Evolutionary conservation across 1,140 invertebrate genomes (phyloP).

Genomic region (Penaeus vannamei): DNA sequence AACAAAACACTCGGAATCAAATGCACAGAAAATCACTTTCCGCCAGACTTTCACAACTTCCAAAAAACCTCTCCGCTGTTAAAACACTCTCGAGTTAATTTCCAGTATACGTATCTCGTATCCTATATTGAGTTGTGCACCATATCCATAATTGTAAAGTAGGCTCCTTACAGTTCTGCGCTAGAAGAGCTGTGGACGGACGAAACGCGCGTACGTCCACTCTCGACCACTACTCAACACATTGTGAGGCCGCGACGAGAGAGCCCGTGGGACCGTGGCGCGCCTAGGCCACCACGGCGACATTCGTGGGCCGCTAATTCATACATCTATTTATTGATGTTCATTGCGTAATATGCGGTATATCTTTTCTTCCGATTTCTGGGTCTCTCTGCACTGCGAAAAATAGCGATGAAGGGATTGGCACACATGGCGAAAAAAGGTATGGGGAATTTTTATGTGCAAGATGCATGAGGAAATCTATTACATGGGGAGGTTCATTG

Average conservation of each 20-base stretch:
- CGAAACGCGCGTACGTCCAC: slow-evolving; percentile 32
- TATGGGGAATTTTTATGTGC: too few relatives aligned
- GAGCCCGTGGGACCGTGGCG: not conserved
- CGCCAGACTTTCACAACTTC: slow-evolving; percentile 57
- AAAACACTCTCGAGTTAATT: slow-evolving; percentile 40
- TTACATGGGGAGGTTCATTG: too few relatives aligned
- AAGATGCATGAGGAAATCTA: too few relatives aligned
- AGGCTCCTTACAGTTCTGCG: not conserved
- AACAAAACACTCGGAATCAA: slow-evolving; percentile 24
- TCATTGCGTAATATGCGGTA: not conserved
- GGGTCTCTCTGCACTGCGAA: not conserved
- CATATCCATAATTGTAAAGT: not conserved
- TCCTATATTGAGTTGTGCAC: not conserved
- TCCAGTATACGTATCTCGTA: slow-evolving; percentile 26
- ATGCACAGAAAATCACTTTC: slow-evolving; percentile 53
- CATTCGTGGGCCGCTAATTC: slow-evolving; percentile 36
- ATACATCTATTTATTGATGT: not conserved
- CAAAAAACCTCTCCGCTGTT: slow-evolving; percentile 20
- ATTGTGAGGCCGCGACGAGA: slow-evolving; percentile 32
- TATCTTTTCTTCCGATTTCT: not conserved
- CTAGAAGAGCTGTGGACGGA: slow-evolving; percentile 30
- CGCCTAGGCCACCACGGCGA: slow-evolving; percentile 41
- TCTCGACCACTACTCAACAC: slow-evolving; percentile 46
- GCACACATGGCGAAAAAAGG: too few relatives aligned
- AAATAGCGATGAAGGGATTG: not conserved